Conservation (phyloP, 1,140 invertebrate species). For the Nylanderia fulva region DNA sequence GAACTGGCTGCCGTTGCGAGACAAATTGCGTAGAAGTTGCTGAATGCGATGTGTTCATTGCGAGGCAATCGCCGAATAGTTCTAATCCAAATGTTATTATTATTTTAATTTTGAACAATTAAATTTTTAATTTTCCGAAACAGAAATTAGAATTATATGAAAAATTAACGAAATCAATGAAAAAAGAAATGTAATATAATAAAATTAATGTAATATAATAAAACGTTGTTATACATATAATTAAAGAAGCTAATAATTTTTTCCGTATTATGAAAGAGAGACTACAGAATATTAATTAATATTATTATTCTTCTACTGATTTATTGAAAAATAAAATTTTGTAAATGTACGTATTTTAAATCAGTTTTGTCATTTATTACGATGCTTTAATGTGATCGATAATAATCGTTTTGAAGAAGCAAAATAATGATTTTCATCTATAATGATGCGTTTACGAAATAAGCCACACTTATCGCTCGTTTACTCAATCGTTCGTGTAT, state of each 20-base stretch:
- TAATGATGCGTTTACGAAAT: slow-evolving; percentile 14
- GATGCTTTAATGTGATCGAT: slow-evolving; percentile 9
- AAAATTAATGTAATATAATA: neutral
- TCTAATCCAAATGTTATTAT: no score
- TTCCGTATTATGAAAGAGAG: neutral
- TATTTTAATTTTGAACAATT: neutral
- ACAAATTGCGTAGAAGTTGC: slow-evolving; percentile 33
- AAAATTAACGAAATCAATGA: neutral
- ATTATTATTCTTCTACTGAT: neutral
- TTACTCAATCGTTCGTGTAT: slow-evolving; percentile 13
- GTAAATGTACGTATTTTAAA: neutral
- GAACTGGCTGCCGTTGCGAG: slow-evolving; percentile 13
- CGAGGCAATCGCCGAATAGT: neutral
- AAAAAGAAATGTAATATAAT: neutral
- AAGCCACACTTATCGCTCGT: slow-evolving; percentile 14
- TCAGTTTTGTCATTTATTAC: neutral
- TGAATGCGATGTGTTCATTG: slow-evolving; percentile 8
- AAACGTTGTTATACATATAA: neutral
- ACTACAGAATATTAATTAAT: neutral
- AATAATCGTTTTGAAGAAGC: neutral
- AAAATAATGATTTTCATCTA: neutral
- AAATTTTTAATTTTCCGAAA: neutral
- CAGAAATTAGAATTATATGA: neutral
- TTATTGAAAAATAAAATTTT: neutral
- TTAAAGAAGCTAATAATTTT: neutral